Base-by-base conservation (phyloP, 2,113 vertebrate species). In the Dendropsophus ebraccatus region DNA sequence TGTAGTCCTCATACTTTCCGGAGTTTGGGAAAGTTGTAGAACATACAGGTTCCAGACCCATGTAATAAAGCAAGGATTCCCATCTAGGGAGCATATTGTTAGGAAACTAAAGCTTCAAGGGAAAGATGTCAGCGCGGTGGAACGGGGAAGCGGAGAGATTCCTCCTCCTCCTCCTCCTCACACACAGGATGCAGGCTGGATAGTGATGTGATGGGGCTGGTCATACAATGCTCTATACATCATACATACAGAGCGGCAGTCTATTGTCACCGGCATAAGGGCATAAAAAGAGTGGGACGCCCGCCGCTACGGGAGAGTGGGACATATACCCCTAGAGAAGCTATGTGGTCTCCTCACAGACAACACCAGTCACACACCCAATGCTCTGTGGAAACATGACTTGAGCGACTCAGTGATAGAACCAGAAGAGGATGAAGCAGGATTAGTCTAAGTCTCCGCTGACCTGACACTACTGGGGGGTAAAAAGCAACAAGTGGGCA, bases 381-480 rank as follows among this genome's bases (percentile, higher is more conserved):
- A 28, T 17, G 47, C 5, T 17, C 28, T n/a, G 28, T 52, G 73
- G 45, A 16, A 52, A 74, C 41, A 74, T 5, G 45, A 76, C 72
- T 28, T 45, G 17, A 16, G 17, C 37, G 35, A 72, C 69, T 8
- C 23, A 32, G 19, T 72, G 69, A 72, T 8, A 32, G 37, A 70
- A 72, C 41, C 69, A 72, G 62, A 50, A 50, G 73, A 28, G 73
- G 47, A 76, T 76, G 28, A 52, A 50, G 5, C 2, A 0, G 13
- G 74, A 52, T 77, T 54, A 77, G 14, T 54, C 1, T 21, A 77
- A 54, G 74, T 52, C 74, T 30, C 49, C 32, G 28, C 11, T 77
- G 74, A 77, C 74, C 74, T 76, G n/a, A 17, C n/a, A 77, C 16
- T 77, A 54, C 49, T 52, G 17, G 32, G 16, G 25, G 16, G 49